Conservation (phyloP, 37 sponge, comb jelly and placozoan genomes). For the Aplysina aerophoba region DNA sequence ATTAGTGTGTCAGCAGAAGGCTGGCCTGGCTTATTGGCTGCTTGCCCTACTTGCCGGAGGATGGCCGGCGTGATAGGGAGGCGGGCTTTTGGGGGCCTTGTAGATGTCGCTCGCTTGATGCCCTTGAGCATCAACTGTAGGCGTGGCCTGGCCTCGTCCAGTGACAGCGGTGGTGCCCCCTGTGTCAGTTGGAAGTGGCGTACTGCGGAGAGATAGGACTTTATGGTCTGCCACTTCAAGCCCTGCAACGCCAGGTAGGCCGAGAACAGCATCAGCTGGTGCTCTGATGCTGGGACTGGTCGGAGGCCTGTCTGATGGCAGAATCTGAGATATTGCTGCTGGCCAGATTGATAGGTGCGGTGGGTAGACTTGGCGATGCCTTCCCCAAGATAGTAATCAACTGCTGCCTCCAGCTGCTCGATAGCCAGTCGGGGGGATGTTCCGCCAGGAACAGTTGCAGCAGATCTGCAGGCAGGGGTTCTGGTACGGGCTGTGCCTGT, state of each 20-base stretch:
- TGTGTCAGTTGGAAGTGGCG: conserved; percentile 42
- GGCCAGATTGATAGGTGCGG: conserved; percentile 45
- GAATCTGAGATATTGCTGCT: conserved; percentile 30
- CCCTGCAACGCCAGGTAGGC: conserved; percentile 36
- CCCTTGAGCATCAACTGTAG: no score
- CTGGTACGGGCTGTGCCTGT: background rate
- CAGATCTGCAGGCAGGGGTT: background rate
- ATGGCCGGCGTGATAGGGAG: no score
- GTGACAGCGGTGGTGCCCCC: no score
- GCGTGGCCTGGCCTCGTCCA: no score
- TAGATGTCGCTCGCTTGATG: no score
- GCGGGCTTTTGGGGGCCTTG: no score
- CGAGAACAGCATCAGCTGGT: conserved; percentile 31
- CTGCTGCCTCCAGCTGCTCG: conserved; percentile 46
- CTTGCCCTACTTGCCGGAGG: no score
- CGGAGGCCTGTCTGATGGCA: conserved; percentile 36
- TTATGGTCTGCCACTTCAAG: conserved; percentile 47
- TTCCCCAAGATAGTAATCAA: conserved; percentile 18
- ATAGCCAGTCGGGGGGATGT: conserved; percentile 53
- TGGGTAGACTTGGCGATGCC: conserved; percentile 55
- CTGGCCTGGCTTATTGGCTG: no score
- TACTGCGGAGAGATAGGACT: conserved; percentile 60
- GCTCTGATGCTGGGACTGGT: conserved; percentile 50
- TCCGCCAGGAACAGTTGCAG: conserved; percentile 13
- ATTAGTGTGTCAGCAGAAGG: no score